Base-by-base conservation (phyloP, 1,140 invertebrate species). In the Nymphalis io region DNA sequence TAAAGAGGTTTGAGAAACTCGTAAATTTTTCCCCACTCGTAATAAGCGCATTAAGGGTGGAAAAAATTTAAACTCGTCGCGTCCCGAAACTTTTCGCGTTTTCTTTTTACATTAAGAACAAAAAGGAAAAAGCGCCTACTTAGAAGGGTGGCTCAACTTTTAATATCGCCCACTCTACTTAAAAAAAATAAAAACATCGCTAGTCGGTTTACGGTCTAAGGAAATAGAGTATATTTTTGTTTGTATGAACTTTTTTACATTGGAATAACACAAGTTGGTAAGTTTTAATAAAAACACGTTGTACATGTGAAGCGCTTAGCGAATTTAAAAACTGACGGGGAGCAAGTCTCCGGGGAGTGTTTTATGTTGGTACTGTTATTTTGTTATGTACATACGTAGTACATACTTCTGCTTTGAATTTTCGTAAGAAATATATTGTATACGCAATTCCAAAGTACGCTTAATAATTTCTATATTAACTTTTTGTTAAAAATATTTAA, bases 21-120 rank as follows among this genome's bases (percentile, higher is more conserved):
- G 60, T 72, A 77, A 80, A 66, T 53, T 79, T 80, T 72, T 80
- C 78, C 82, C 83, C 79, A 78, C 84, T 89, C 84, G 85, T 91
- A 91, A 91, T 91, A 91, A 91, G 83, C 87, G 87, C 88, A 89
- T 89, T 91, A 91, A 81, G 86, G 84, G 83, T 79, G 86, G 82
- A 87, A 90, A 78, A 90, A 89, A 88, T 89, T 90, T 88, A 87
- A 90, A 89, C 88, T 91, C 87, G 75, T 78, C 77, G 77, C 81
- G 79, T 79, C 82, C 86, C 84, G 73, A 87, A 91, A 91, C 74
- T 88, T 89, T 88, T 79, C 80, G 83, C 82, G 86, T 91, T 91
- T 91, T 91, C 88, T 91, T 91, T 91, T 91, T 91, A 87, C 88
- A 89, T 91, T 91, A 90, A 88, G 83, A 81, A 89, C 84, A 89